Conservation (phyloP, 2,797 vertebrate species). For the Malurus leucopterus region DNA sequence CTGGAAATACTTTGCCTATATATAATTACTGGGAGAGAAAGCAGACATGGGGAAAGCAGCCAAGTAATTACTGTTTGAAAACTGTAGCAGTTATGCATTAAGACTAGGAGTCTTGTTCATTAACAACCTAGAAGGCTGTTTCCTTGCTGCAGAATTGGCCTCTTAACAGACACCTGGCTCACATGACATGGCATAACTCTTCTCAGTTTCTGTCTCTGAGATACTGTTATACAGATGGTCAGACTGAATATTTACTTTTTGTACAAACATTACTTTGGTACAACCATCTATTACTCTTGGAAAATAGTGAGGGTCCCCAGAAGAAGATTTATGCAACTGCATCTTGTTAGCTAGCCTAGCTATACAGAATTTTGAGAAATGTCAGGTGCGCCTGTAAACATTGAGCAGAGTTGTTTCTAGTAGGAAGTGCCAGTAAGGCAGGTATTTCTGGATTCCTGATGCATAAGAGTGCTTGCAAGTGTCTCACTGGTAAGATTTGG, state of each 20-base stretch:
- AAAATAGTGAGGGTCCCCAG: neutral
- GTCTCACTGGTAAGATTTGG: neutral
- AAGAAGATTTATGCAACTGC: neutral
- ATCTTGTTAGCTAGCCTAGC: neutral
- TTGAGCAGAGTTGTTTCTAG: neutral
- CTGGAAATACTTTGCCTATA: neutral
- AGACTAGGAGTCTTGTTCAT: neutral
- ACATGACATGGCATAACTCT: fast-evolving
- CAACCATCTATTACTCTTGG: neutral
- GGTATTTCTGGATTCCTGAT: neutral
- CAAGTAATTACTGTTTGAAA: neutral
- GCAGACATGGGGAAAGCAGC: neutral
- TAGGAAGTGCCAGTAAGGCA: neutral
- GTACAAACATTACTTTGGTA: neutral
- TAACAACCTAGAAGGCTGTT: neutral
- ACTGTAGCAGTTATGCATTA: neutral
- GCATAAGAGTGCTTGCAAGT: neutral
- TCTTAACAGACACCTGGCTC: neutral
- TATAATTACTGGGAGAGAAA: neutral
- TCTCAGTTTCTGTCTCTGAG: neutral
- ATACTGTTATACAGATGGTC: neutral
- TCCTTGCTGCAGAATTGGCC: neutral
- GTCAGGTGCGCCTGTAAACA: neutral
- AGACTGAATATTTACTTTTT: neutral
- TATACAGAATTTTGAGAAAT: neutral